These are phyloP conservation scores for Hypomesus transpacificus DNA, from an alignment of 2,113 vertebrate species.

Conservation along the genomic window DNA sequence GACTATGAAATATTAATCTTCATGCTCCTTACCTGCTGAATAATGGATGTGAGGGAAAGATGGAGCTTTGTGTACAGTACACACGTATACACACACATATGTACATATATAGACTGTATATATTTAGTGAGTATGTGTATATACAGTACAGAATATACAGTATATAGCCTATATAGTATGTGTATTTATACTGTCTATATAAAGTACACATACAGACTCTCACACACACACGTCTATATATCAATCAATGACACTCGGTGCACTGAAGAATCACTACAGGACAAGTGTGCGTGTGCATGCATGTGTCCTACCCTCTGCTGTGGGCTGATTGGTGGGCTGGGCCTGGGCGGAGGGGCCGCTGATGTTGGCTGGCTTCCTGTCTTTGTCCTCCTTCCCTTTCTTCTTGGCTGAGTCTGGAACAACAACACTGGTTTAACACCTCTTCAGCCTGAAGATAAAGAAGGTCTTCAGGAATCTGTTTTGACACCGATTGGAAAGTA, in stretches of 20 bases:
- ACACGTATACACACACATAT: background rate
- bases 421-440: background rate
- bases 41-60: constrained; percentile 50
- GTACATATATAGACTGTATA: constrained; percentile 5
- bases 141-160: too few relatives aligned
- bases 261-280: background rate
- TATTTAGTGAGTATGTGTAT: background rate
- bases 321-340: constrained; percentile 41
- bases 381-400: constrained; percentile 70
- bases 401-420: constrained; percentile 67
- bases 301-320: constrained; percentile 66
- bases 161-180: too few relatives aligned
- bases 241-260: background rate
- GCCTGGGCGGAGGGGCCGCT: constrained; percentile 45
- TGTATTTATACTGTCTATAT: too few relatives aligned
- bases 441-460: too few relatives aligned
- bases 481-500: too few relatives aligned
- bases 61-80: constrained; percentile 21
- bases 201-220: too few relatives aligned
- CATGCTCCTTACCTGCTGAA: constrained; percentile 44
- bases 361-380: constrained; percentile 54
- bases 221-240: constrained; percentile 2
- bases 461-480: too few relatives aligned
- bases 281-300: constrained; percentile 1
- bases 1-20: constrained; percentile 59